phyloP scores from a whole-genome alignment of 2,888 invertebrate species.

The Suillia variegata region DNA sequence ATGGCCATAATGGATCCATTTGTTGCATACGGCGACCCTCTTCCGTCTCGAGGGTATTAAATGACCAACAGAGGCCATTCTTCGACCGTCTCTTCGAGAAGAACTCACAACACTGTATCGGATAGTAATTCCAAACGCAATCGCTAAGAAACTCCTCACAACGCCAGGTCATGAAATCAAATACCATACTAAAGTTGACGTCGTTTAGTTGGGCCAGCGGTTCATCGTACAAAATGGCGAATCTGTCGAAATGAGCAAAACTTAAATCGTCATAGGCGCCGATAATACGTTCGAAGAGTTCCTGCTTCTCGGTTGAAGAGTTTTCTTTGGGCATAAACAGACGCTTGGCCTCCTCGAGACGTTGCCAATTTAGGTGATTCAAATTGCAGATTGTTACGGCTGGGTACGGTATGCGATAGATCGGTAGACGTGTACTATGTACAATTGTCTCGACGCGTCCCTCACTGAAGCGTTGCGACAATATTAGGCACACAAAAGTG shows the following conservation, averaged over 20 bases:
- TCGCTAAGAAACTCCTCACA: conserved; percentile 58
- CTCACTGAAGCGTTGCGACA: conserved; percentile 52
- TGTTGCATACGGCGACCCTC: conserved; percentile 40
- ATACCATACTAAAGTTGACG: conserved; percentile 52
- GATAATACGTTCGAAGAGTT: conserved; percentile 47
- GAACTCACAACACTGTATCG: conserved; percentile 61
- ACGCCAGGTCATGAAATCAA: conserved; percentile 52
- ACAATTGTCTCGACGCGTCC: conserved; percentile 56
- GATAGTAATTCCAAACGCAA: conserved; percentile 61
- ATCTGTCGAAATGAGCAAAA: conserved; percentile 51
- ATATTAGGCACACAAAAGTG: conserved; percentile 49
- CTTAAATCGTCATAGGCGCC: conserved; percentile 46
- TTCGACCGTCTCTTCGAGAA: conserved; percentile 61
- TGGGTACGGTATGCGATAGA: conserved; percentile 55
- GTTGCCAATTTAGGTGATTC: conserved; percentile 57
- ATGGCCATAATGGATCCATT: conserved; percentile 46
- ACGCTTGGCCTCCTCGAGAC: conserved; percentile 44
- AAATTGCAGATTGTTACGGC: conserved; percentile 57
- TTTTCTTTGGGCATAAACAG: conserved; percentile 44
- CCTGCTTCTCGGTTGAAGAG: conserved; percentile 25
- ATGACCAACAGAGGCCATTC: conserved; percentile 62
- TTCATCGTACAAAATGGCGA: conserved; percentile 36
- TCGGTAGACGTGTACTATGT: conserved; percentile 53
- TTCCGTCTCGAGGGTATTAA: conserved; percentile 59
- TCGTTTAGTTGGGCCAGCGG: conserved; percentile 41